phyloP scores from a whole-genome alignment of 2,797 vertebrate genomes.

The Pangasius macronema region DNA sequence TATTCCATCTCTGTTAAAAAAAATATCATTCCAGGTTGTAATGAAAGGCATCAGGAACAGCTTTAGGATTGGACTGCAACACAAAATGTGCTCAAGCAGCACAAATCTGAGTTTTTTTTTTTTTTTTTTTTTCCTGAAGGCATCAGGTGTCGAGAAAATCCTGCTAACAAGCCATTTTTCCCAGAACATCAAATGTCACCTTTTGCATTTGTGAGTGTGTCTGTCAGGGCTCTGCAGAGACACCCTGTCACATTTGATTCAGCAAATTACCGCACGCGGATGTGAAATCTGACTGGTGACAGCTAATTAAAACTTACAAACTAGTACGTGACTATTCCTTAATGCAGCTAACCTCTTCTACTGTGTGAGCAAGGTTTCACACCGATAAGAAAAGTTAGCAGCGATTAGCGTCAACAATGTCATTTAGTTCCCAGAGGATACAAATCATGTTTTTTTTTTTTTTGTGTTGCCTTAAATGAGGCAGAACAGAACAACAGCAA shows the following conservation, averaged over 20 bases:
- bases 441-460: background rate
- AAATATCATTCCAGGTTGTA: background rate
- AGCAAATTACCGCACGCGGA: background rate
- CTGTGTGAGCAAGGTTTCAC: background rate
- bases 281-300: background rate
- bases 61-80: background rate
- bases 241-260: background rate
- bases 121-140: background rate
- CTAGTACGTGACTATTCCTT: background rate
- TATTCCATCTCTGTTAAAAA: background rate
- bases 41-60: background rate
- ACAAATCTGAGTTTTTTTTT: background rate
- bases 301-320: slow-evolving; percentile 18
- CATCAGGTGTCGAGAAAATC: background rate
- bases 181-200: background rate
- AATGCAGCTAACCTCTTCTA: background rate
- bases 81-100: background rate
- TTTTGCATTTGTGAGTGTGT: background rate
- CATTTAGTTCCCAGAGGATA: background rate
- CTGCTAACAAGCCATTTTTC: background rate
- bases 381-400: background rate
- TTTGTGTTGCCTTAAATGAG: background rate
- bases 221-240: background rate
- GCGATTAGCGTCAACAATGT: background rate
- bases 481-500: background rate